Percentiles rank a stretch among this genome's conserved stretches.
Evolutionary conservation across 2,888 invertebrate species (phyloP).

Genomic region (Blastobasis adustella): DNA sequence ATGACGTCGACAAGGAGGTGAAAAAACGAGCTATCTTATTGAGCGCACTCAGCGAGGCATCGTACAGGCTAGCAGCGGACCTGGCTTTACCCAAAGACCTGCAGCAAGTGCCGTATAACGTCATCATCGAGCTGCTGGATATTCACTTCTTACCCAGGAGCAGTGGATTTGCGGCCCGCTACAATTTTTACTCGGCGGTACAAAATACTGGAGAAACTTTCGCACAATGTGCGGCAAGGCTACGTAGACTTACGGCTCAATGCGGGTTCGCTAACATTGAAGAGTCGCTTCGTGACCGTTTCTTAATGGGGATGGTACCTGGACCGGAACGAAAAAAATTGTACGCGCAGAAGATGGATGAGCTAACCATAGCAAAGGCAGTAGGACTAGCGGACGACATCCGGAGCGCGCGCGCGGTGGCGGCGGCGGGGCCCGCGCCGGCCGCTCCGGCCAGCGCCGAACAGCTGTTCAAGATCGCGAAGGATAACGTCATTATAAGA

Average conservation of each 20-base stretch:
- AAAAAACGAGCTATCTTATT: constrained; percentile 14
- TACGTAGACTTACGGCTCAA: constrained; percentile 3
- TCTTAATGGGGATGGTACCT: constrained; percentile 4
- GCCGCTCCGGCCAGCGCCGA: neutral
- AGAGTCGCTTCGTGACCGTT: constrained; percentile 5
- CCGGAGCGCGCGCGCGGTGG: neutral
- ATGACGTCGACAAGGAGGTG: constrained; percentile 5
- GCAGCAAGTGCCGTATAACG: neutral
- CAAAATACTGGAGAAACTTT: constrained; percentile 1
- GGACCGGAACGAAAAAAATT: neutral
- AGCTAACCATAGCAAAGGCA: constrained; percentile 8
- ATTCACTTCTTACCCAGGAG: neutral
- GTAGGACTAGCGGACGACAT: constrained; percentile 9
- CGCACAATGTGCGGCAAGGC: constrained; percentile 6
- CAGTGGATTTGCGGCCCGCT: neutral
- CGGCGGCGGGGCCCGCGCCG: too few species aligned
- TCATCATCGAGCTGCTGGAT: neutral
- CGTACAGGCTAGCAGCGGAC: constrained; percentile 7
- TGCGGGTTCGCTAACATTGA: constrained; percentile 1
- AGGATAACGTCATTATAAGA: neutral
- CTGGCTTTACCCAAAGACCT: neutral
- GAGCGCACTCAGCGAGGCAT: constrained; percentile 14
- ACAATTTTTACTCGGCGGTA: neutral
- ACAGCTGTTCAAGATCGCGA: neutral
- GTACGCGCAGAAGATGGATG: neutral